Conservation (phyloP, 2,888 invertebrate genomes). For the Ectobius pallidus region DNA sequence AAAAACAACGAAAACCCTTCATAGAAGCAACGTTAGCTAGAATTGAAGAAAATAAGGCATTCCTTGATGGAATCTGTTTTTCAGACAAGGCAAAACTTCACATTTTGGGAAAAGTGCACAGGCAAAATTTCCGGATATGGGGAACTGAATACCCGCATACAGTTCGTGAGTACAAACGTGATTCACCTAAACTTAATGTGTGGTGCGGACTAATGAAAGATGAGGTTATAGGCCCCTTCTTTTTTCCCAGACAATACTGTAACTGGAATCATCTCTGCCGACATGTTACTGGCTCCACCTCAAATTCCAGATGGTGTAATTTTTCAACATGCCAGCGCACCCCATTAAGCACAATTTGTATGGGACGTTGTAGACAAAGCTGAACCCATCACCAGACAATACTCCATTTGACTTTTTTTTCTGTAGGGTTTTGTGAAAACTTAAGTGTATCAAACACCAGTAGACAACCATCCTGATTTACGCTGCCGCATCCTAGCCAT, state of each 20-base stretch:
- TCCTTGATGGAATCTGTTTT: not conserved
- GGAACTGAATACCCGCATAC: not conserved
- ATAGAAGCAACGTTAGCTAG: not conserved
- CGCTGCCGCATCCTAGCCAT: not conserved
- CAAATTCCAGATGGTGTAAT: not conserved
- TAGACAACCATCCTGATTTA: not conserved
- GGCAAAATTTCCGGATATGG: not conserved
- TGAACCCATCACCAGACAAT: not conserved
- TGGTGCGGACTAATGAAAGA: not conserved
- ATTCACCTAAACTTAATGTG: not conserved
- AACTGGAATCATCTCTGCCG: not conserved
- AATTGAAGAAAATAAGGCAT: not conserved
- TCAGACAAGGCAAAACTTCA: not conserved
- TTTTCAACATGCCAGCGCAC: not conserved
- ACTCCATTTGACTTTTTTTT: not conserved
- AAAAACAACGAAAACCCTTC: not conserved
- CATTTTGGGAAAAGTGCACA: not conserved
- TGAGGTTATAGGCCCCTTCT: not conserved
- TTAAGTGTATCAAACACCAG: not conserved
- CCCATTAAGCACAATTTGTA: not conserved
- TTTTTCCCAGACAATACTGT: not conserved
- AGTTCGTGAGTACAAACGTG: not conserved
- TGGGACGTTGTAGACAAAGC: not conserved
- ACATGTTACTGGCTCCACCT: not conserved
- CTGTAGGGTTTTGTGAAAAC: not conserved